These are phyloP conservation scores for Nematopogon swammerdamellus DNA, from an alignment of 2,888 invertebrate genomes.

Conservation along the genomic window DNA sequence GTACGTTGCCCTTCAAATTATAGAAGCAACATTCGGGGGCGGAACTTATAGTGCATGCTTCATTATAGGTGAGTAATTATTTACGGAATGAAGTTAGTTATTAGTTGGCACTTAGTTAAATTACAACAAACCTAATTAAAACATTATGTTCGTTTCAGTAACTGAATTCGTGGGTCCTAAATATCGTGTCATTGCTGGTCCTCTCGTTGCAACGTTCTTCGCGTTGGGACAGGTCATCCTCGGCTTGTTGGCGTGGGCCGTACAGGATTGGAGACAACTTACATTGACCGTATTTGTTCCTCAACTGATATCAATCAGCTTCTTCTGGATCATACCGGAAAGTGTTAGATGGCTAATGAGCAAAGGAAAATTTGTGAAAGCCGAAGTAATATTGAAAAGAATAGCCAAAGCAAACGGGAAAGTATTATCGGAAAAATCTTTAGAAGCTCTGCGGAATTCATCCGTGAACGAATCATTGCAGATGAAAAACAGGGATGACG, in stretches of 20 bases:
- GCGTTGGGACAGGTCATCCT: conserved; percentile 65
- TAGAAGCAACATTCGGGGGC: conserved; percentile 40
- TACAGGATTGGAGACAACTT: conserved; percentile 64
- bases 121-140: not conserved
- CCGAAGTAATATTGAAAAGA: conserved; percentile 56
- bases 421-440: conserved; percentile 24
- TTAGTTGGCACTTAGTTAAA: not conserved
- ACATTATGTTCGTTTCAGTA: conserved; percentile 31
- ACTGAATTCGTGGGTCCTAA: conserved; percentile 72
- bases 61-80: conserved; percentile 4
- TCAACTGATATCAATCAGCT: conserved; percentile 59
- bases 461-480: conserved; percentile 14
- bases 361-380: conserved; percentile 62
- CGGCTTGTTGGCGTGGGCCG: conserved; percentile 64
- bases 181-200: conserved; percentile 65
- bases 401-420: conserved; percentile 60
- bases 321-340: conserved; percentile 66
- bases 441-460: conserved; percentile 19
- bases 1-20: conserved; percentile 36
- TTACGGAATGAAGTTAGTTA: not conserved
- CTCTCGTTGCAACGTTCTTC: conserved; percentile 64
- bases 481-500: conserved; percentile 8
- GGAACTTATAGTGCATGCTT: conserved; percentile 32
- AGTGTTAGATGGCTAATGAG: conserved; percentile 74
- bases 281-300: conserved; percentile 66